phyloP scores from a whole-genome alignment of 2,797 vertebrate genomes.

The Pseudopleuronectes americanus region DNA sequence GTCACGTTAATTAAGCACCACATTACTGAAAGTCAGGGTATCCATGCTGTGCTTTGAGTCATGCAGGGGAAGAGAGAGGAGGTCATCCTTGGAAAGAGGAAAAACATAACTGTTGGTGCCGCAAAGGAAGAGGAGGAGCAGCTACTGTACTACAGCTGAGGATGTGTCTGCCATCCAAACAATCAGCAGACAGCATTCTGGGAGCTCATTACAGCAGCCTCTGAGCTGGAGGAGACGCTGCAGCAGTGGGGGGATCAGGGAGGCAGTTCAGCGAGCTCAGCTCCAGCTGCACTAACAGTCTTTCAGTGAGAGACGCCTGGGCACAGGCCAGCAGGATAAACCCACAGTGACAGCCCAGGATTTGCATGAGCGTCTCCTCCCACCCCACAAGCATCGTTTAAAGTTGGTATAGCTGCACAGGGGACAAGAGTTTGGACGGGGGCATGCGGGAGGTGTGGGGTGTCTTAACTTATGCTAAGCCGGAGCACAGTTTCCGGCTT shows the following conservation, averaged over 20 bases:
- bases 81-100: slow-evolving; percentile 15
- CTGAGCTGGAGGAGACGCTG: slow-evolving; percentile 64
- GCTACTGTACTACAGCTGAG: slow-evolving; percentile 52
- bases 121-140: slow-evolving; percentile 41
- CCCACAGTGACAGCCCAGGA: slow-evolving; percentile 63
- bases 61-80: background rate
- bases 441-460: slow-evolving; percentile 42
- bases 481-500: slow-evolving; percentile 20
- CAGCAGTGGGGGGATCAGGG: slow-evolving; percentile 57
- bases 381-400: slow-evolving; percentile 59
- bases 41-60: slow-evolving; percentile 32
- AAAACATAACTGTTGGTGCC: slow-evolving; percentile 2
- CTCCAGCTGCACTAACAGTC: slow-evolving; percentile 63
- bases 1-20: slow-evolving; percentile 52
- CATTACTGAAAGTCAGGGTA: slow-evolving; percentile 44
- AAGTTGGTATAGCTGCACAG: slow-evolving; percentile 41
- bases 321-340: slow-evolving; percentile 64
- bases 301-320: slow-evolving; percentile 47
- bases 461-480: slow-evolving; percentile 43
- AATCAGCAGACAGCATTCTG: slow-evolving; percentile 74
- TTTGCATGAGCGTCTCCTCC: slow-evolving; percentile 70
- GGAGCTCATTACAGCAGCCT: slow-evolving; percentile 80
- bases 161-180: slow-evolving; percentile 55
- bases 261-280: slow-evolving; percentile 71
- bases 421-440: slow-evolving; percentile 44